Evolutionary conservation across 1,140 invertebrate genomes (phyloP).

Genomic region (Homalodisca vitripennis): DNA sequence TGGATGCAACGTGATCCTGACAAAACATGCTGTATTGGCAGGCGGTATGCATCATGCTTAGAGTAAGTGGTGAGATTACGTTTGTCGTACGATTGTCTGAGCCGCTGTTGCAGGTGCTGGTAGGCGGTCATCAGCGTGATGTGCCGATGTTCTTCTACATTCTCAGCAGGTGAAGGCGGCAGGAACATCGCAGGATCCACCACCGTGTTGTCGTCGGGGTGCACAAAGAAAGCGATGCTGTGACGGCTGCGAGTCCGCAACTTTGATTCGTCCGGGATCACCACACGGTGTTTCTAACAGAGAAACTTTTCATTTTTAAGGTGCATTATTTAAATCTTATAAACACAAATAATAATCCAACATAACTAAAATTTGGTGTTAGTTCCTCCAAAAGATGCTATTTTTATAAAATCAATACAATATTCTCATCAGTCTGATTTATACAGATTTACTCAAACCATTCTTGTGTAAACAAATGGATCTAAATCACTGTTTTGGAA

Average conservation of each 20-base stretch:
- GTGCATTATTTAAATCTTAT: not conserved
- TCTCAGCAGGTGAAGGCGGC: conserved; percentile 48
- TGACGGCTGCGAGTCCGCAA: conserved; percentile 61
- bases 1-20: too few relatives aligned
- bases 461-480: too few relatives aligned
- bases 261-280: conserved; percentile 62
- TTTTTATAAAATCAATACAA: too few relatives aligned
- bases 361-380: not conserved
- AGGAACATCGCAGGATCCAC: conserved; percentile 57
- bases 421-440: too few relatives aligned
- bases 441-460: too few relatives aligned
- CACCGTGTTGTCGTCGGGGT: conserved; percentile 62
- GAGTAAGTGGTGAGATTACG: conserved; percentile 8
- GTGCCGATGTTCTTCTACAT: conserved; percentile 47
- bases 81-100: conserved; percentile 63
- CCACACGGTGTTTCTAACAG: conserved; percentile 65
- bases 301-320: not conserved
- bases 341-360: not conserved
- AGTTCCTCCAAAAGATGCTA: too few relatives aligned
- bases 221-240: conserved; percentile 74
- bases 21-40: too few relatives aligned
- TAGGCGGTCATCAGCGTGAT: conserved; percentile 64
- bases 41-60: not conserved
- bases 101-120: conserved; percentile 65
- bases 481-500: too few relatives aligned